A percentile compares a stretch with the other conserved stretches of the same genome.
phyloP scores from a whole-genome alignment of 2,113 vertebrate genomes.

The Bubo blakistoni region DNA sequence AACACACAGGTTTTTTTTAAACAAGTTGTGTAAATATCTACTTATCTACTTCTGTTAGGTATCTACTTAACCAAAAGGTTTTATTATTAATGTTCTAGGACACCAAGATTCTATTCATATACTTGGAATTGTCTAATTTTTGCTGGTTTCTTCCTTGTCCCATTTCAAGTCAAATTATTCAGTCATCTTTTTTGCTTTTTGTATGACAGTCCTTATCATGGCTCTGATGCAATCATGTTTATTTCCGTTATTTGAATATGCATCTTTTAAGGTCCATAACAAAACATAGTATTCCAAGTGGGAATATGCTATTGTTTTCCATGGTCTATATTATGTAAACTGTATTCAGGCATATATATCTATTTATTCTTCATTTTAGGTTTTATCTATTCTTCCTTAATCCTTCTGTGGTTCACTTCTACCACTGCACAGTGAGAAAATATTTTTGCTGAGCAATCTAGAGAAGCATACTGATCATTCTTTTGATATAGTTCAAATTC shows the following conservation, averaged over 20 bases:
- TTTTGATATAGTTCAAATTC: background rate
- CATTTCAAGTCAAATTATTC: background rate
- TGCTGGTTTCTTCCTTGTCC: background rate
- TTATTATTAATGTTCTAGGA: background rate
- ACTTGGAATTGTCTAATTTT: background rate
- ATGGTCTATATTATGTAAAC: background rate
- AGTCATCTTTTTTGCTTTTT: background rate
- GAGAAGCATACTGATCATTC: background rate
- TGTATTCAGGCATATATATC: background rate
- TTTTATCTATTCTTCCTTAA: background rate
- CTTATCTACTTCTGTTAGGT: too few relatives aligned
- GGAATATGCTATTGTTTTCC: background rate
- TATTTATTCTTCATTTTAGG: background rate
- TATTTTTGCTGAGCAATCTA: background rate
- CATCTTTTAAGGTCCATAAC: background rate
- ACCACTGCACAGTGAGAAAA: background rate
- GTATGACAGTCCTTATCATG: background rate
- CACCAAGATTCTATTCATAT: background rate
- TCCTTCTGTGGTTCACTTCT: background rate
- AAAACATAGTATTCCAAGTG: background rate
- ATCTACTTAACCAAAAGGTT: background rate
- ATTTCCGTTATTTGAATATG: background rate
- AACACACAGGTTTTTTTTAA: background rate
- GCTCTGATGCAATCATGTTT: background rate
- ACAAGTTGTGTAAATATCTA: too few relatives aligned